Evolutionary conservation across 2,888 invertebrate species (phyloP).

Genomic region (Alcis repandata): DNA sequence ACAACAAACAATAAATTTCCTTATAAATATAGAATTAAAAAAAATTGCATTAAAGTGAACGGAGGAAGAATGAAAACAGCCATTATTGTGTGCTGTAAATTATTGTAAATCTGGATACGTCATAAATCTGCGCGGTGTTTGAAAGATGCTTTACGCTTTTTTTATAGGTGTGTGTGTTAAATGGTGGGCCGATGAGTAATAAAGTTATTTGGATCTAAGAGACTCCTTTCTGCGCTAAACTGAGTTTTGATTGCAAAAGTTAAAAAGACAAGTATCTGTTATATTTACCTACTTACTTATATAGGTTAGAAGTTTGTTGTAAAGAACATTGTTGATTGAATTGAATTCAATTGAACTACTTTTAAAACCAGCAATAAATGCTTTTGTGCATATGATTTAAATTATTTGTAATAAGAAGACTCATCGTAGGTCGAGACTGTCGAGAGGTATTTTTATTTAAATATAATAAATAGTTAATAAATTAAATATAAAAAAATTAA

Average conservation of each 20-base stretch:
- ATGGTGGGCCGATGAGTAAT: constrained; percentile 29
- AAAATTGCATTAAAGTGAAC: constrained; percentile 34
- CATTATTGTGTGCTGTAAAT: constrained; percentile 41
- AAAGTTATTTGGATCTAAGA: constrained; percentile 14
- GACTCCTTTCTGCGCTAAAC: background rate
- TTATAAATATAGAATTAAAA: constrained; percentile 38
- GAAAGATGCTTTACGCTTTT: constrained; percentile 33
- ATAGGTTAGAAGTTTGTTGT: too few species aligned
- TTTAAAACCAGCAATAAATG: too few species aligned
- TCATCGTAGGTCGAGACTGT: too few species aligned
- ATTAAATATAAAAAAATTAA: too few species aligned
- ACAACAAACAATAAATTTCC: constrained; percentile 44
- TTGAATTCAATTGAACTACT: too few species aligned
- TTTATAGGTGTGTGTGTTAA: constrained; percentile 18
- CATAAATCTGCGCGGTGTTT: constrained; percentile 41
- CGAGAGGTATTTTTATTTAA: too few species aligned
- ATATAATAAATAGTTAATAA: too few species aligned
- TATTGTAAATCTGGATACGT: constrained; percentile 36
- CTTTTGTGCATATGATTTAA: too few species aligned
- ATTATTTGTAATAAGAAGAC: too few species aligned
- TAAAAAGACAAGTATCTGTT: background rate
- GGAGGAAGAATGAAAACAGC: constrained; percentile 38
- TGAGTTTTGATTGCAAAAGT: too few species aligned
- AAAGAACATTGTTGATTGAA: too few species aligned
- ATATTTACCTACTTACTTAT: too few species aligned